phyloP scores from a whole-genome alignment of 2,797 vertebrate species.

The Dicrostonyx torquatus region DNA sequence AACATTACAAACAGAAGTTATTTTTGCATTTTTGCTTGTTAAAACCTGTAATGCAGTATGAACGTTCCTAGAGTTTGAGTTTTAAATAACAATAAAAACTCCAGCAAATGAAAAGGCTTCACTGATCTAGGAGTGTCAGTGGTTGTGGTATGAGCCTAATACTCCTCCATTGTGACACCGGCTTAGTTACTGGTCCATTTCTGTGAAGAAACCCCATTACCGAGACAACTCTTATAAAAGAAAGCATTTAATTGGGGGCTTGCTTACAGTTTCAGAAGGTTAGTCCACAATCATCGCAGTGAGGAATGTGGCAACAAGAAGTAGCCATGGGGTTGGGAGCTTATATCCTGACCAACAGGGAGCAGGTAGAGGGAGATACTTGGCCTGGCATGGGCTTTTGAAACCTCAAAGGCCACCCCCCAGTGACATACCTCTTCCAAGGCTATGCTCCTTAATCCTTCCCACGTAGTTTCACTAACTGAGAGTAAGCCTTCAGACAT shows the following conservation, averaged over 20 bases:
- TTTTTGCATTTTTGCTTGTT: neutral
- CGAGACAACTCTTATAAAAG: neutral
- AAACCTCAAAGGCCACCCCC: neutral
- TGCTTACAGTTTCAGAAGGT: neutral
- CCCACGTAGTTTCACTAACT: neutral
- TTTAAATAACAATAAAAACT: neutral
- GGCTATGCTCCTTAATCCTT: neutral
- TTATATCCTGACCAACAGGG: neutral
- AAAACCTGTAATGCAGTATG: neutral
- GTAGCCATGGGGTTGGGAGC: neutral
- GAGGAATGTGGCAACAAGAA: neutral
- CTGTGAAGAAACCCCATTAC: neutral
- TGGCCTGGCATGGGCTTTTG: neutral
- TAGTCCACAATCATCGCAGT: neutral
- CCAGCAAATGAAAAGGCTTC: neutral
- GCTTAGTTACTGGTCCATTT: neutral
- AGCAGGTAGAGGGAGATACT: neutral
- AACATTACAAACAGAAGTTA: slow-evolving; percentile 25
- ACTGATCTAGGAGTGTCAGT: neutral
- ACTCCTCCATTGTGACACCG: neutral
- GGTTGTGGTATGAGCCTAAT: neutral
- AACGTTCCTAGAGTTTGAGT: neutral
- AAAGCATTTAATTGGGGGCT: neutral
- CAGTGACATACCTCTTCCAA: neutral
- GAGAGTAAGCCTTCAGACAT: neutral